phyloP scores from a whole-genome alignment of 2,113 vertebrate genomes.

The Centropristis striata region DNA sequence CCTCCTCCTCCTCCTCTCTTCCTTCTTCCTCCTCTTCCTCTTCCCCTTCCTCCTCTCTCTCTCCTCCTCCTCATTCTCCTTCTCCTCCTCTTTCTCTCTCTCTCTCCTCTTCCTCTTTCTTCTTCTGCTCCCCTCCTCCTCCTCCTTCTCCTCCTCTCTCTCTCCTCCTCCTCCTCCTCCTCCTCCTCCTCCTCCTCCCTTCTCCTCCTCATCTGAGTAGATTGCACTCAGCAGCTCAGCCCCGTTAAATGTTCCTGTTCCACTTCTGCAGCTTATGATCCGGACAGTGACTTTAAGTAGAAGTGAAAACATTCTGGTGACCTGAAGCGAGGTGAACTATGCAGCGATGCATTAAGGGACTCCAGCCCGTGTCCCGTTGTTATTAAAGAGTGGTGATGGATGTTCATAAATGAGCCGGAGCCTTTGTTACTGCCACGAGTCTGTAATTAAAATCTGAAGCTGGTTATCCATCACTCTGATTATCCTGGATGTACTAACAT shows the following conservation, averaged over 20 bases:
- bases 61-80: too few relatives aligned
- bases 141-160: too few relatives aligned
- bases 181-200: too few relatives aligned
- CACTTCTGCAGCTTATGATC: constrained; percentile 13
- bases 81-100: too few relatives aligned
- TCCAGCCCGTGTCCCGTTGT: constrained; percentile 9
- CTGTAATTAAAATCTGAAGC: constrained; percentile 75
- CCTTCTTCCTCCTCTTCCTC: too few relatives aligned
- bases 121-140: too few relatives aligned
- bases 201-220: constrained; percentile 20
- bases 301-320: constrained; percentile 34
- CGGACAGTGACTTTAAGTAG: constrained; percentile 41
- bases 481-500: constrained; percentile 69
- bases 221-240: constrained; percentile 30
- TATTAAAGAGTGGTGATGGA: constrained; percentile 24
- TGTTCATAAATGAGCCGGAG: constrained; percentile 41
- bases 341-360: constrained; percentile 14
- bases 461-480: constrained; percentile 67
- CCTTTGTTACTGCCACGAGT: constrained; percentile 42
- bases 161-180: too few relatives aligned
- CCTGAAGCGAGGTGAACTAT: constrained; percentile 6
- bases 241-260: constrained; percentile 43
- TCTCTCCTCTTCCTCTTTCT: too few relatives aligned
- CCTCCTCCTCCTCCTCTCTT: too few relatives aligned
- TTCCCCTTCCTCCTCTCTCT: too few relatives aligned